Base-by-base conservation (phyloP, 2,888 invertebrate species). In the Polydrusus cervinus region DNA sequence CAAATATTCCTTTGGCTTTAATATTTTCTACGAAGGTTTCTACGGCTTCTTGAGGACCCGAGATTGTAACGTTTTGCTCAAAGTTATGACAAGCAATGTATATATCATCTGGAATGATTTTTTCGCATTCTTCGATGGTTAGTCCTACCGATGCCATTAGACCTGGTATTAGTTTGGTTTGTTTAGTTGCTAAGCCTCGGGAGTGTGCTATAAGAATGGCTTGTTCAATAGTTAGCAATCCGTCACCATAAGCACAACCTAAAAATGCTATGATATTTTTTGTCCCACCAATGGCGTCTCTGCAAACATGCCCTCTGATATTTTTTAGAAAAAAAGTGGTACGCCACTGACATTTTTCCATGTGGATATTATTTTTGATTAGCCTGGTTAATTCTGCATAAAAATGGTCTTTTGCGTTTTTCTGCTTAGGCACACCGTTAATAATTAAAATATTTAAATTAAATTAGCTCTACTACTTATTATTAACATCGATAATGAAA, bases 61-160 rank as follows among this genome's bases (percentile, higher is more conserved):
- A 97, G 79, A 98, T 92, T n/a, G 97, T 97, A 70, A 95, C 93
- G 60, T 94, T 96, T 81, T 96, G 94, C 0, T 91, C 89, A 0
- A 94, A 91, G 84, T 98, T 97, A 88, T 95, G 96, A 83, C 97
- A 97, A 0, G 97, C 95, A 1, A 95, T 92, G 80, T 94, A 94
- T 47, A 97, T 93, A 60, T 93, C 93, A 1, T 91, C 88, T 0
- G 96, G 95, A 73, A 94, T 90, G 76, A 93, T 87, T 38, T 88
- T 81, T 78, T 90, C 89, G 13, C 72, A 57, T 53, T 81, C 80
- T 70, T 79, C 78, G 9, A 53, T 38, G 1, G 80, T 78, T 8
- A 82, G 71, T n/a, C 94, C 96, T 1, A 96, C 90, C 1, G 95
- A 94, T 45, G 96, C 96, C 81, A 81, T 81, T 40, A 77, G 60